Conservation (phyloP, 2,113 vertebrate species). For the Fukomys damarensis region DNA sequence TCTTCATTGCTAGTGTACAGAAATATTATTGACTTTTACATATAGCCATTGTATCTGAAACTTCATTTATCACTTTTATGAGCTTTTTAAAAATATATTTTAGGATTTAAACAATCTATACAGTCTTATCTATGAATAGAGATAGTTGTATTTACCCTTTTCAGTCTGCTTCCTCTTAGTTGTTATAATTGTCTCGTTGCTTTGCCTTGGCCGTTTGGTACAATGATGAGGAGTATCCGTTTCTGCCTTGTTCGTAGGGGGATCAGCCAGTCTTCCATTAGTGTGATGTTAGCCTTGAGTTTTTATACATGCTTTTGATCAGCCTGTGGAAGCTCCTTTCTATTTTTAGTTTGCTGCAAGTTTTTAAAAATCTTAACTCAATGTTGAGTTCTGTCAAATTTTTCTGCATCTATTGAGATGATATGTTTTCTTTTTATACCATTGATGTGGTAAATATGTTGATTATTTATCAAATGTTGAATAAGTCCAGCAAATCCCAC, state of each 20-base stretch:
- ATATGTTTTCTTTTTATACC: not conserved
- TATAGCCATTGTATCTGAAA: not conserved
- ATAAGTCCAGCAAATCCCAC: not conserved
- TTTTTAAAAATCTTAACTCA: not conserved
- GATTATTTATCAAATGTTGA: not conserved
- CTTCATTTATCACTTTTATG: not conserved
- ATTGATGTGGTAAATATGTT: not conserved
- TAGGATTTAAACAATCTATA: not conserved
- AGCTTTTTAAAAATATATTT: not conserved
- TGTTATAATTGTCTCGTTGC: not conserved
- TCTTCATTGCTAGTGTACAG: not conserved
- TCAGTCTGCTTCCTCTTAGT: conserved; percentile 21
- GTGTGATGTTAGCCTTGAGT: not conserved
- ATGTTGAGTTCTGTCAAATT: not conserved
- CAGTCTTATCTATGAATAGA: not conserved
- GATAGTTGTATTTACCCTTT: not conserved
- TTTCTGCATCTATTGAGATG: not conserved
- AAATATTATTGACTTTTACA: not conserved
- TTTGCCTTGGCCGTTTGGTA: not conserved
- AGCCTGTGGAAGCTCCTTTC: not conserved
- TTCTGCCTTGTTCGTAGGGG: not conserved
- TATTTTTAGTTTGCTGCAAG: not conserved
- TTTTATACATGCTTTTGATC: not conserved
- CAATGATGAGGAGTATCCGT: not conserved
- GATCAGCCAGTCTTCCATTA: not conserved